phyloP scores from a whole-genome alignment of 2,113 vertebrate genomes.

The Sapajus apella region DNA sequence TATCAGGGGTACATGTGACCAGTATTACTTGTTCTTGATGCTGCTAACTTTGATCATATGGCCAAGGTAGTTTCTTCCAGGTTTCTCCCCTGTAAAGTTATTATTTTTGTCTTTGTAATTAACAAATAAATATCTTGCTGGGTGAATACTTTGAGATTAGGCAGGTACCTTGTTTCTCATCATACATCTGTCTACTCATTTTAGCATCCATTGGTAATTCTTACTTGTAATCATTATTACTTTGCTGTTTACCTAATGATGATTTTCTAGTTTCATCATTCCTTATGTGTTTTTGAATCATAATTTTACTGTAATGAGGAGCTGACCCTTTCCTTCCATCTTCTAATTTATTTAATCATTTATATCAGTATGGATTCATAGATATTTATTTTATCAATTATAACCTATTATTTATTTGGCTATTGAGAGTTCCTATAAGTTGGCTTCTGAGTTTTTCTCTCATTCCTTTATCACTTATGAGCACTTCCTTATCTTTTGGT shows the following conservation, averaged over 20 bases:
- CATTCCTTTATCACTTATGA: background rate
- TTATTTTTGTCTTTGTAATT: conserved; percentile 38
- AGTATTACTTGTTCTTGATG: background rate
- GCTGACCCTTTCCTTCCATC: background rate
- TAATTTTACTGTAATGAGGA: background rate
- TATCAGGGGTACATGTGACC: background rate
- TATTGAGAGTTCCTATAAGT: background rate
- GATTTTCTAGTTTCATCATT: conserved; percentile 18
- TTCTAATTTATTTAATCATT: conserved; percentile 10
- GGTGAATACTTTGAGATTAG: background rate
- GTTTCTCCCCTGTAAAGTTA: background rate
- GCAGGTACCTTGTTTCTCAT: background rate
- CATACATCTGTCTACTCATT: background rate
- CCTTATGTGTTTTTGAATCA: conserved; percentile 1
- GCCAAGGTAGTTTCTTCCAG: background rate
- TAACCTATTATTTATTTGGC: background rate
- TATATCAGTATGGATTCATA: background rate
- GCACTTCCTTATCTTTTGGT: background rate
- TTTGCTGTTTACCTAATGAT: conserved; percentile 28
- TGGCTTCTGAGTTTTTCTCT: background rate
- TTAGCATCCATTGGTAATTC: background rate
- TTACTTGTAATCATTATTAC: background rate
- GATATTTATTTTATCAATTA: conserved; percentile 21
- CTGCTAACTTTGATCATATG: background rate
- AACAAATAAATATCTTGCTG: background rate